Evolutionary conservation across 2,797 vertebrate species (phyloP).

Genomic region (Aselliscus stoliczkanus): DNA sequence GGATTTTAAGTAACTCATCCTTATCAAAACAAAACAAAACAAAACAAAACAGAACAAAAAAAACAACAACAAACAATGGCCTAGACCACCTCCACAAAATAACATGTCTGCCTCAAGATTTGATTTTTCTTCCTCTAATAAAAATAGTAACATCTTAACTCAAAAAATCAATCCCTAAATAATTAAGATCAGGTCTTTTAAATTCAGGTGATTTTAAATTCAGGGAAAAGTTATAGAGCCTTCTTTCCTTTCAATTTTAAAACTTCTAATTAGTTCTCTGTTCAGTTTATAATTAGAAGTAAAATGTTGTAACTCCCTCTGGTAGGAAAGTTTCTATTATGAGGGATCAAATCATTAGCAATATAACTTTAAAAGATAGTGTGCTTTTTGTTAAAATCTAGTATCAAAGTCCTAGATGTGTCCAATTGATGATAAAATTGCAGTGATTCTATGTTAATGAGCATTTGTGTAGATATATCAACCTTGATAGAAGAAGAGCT

Average conservation of each 20-base stretch:
- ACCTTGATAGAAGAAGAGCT: not conserved
- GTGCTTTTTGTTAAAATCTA: not conserved
- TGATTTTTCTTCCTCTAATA: not conserved
- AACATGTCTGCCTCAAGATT: not conserved
- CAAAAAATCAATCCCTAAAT: not conserved
- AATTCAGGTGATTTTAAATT: slow-evolving; percentile 41
- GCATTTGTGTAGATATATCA: not conserved
- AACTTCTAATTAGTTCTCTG: not conserved
- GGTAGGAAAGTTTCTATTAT: not conserved
- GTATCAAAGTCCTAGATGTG: not conserved
- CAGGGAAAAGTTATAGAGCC: not conserved
- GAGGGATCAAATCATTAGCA: not conserved
- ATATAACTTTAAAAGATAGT: not conserved
- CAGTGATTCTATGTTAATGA: not conserved
- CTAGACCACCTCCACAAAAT: not conserved
- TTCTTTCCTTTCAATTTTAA: slow-evolving; percentile 28
- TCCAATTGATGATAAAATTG: not conserved
- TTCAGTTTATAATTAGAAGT: slow-evolving; percentile 43
- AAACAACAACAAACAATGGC: no score
- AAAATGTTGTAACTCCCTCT: not conserved
- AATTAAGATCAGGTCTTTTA: not conserved
- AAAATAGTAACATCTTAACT: not conserved
- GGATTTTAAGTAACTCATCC: not conserved
- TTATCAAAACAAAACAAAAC: not conserved
- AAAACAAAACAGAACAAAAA: not conserved